phyloP scores from a whole-genome alignment of 2,888 invertebrate species.

The Anarsia innoxiella region DNA sequence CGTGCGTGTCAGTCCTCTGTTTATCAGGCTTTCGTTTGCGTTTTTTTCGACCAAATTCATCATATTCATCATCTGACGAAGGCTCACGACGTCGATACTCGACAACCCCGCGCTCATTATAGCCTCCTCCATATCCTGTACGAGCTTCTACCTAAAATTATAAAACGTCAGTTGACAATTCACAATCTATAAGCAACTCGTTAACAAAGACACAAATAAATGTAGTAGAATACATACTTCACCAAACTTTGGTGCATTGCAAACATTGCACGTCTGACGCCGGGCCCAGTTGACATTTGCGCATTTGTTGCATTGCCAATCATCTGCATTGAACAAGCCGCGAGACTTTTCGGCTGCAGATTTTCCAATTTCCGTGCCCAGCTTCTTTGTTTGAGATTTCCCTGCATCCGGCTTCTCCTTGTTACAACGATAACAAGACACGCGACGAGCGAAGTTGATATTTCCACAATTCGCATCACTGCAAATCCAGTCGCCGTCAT shows the following conservation, averaged over 20 bases:
- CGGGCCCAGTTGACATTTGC: slow-evolving; percentile 99
- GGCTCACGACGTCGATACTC: slow-evolving; percentile 93
- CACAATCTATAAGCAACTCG: too few species aligned
- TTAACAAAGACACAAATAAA: too few species aligned
- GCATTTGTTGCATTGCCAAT: slow-evolving; percentile 99
- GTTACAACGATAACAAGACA: slow-evolving; percentile 93
- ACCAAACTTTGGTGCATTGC: slow-evolving; percentile 98
- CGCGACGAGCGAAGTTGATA: slow-evolving; percentile 94
- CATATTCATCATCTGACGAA: slow-evolving; percentile 95
- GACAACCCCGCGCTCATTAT: slow-evolving; percentile 96
- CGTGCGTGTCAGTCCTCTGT: slow-evolving; percentile 27
- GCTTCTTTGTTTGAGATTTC: slow-evolving; percentile 80
- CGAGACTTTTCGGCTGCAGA: slow-evolving; percentile 98
- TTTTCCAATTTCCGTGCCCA: slow-evolving; percentile 98
- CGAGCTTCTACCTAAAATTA: slow-evolving; percentile 78
- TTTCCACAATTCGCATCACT: slow-evolving; percentile 87
- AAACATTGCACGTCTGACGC: slow-evolving; percentile 97
- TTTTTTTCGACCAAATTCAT: slow-evolving; percentile 88
- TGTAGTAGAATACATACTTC: slow-evolving; percentile 87
- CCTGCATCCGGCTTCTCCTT: slow-evolving; percentile 75
- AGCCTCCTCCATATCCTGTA: slow-evolving; percentile 90
- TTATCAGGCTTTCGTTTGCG: slow-evolving; percentile 53
- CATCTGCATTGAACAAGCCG: slow-evolving; percentile 97
- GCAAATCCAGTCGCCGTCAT: slow-evolving; percentile 80
- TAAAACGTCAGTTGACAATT: not conserved